Evolutionary conservation across 2,113 vertebrate species (phyloP).

Genomic region (Oncorhynchus clarkii): DNA sequence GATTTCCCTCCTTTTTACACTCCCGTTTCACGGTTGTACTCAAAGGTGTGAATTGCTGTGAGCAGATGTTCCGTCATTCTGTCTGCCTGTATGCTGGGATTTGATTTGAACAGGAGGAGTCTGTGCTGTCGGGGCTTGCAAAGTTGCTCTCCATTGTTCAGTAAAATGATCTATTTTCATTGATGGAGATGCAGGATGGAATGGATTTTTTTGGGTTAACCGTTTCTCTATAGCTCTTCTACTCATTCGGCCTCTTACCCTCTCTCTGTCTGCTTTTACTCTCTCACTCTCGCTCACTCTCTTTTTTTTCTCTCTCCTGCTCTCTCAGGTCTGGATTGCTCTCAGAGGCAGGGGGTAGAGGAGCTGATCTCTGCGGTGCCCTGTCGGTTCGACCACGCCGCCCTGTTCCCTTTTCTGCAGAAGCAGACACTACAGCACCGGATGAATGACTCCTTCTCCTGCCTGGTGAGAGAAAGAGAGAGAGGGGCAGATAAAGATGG

Average conservation of each 20-base stretch:
- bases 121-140: neutral
- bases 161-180: neutral
- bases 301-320: neutral
- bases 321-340: constrained; percentile 78
- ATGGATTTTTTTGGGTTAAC: no score
- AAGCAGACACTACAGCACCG: constrained; percentile 89
- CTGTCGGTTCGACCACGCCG: constrained; percentile 85
- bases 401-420: constrained; percentile 88
- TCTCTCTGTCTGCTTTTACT: neutral
- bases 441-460: constrained; percentile 97
- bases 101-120: neutral
- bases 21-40: constrained; percentile 21
- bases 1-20: constrained; percentile 33
- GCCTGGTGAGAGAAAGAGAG: constrained; percentile 82
- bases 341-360: constrained; percentile 92
- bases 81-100: constrained; percentile 12
- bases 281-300: neutral
- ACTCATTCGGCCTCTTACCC: neutral
- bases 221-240: neutral
- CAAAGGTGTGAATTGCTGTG: constrained; percentile 26
- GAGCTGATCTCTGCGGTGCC: constrained; percentile 90
- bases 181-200: no score
- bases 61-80: constrained; percentile 16
- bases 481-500: neutral
- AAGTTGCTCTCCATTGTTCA: no score